Percentiles rank a stretch among this genome's conserved stretches.
Evolutionary conservation across 2,797 vertebrate species (phyloP).

Genomic region (Rhinogobio ventralis): DNA sequence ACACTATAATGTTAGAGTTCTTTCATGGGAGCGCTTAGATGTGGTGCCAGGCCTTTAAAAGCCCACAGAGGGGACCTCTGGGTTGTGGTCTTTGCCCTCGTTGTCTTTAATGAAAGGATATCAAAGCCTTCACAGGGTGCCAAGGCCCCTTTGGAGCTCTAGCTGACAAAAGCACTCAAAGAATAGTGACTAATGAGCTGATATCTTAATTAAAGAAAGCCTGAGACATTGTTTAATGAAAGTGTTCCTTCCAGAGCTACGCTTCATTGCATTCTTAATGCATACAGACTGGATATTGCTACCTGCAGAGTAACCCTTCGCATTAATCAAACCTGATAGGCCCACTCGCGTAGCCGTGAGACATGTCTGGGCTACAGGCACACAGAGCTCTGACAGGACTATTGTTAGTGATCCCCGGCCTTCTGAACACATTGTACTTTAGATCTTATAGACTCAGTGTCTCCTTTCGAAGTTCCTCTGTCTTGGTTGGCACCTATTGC

Average conservation of each 20-base stretch:
- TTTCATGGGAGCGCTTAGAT: conserved; percentile 40
- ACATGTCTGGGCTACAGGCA: conserved; percentile 27
- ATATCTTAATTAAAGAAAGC: conserved; percentile 73
- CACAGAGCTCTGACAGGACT: conserved; percentile 39
- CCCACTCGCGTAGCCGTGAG: conserved; percentile 7
- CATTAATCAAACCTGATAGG: conserved; percentile 59
- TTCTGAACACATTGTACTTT: conserved; percentile 29
- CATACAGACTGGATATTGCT: conserved; percentile 53
- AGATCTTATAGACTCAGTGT: conserved; percentile 38
- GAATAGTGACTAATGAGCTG: conserved; percentile 75
- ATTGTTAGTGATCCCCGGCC: conserved; percentile 44
- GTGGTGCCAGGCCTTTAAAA: conserved; percentile 46
- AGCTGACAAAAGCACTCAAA: conserved; percentile 57
- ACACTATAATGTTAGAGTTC: conserved; percentile 29
- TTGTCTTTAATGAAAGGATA: conserved; percentile 51
- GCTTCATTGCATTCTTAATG: conserved; percentile 62
- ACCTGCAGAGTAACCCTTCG: conserved; percentile 50
- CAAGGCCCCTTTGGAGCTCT: conserved; percentile 63
- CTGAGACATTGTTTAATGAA: conserved; percentile 63
- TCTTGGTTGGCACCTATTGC: conserved; percentile 1
- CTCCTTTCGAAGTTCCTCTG: neutral
- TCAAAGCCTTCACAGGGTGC: conserved; percentile 49
- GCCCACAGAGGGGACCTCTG: conserved; percentile 28
- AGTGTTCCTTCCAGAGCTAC: conserved; percentile 52
- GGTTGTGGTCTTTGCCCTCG: conserved; percentile 32